Base-by-base conservation (phyloP, 2,113 vertebrate species). In the Misgurnus mizolepis region DNA sequence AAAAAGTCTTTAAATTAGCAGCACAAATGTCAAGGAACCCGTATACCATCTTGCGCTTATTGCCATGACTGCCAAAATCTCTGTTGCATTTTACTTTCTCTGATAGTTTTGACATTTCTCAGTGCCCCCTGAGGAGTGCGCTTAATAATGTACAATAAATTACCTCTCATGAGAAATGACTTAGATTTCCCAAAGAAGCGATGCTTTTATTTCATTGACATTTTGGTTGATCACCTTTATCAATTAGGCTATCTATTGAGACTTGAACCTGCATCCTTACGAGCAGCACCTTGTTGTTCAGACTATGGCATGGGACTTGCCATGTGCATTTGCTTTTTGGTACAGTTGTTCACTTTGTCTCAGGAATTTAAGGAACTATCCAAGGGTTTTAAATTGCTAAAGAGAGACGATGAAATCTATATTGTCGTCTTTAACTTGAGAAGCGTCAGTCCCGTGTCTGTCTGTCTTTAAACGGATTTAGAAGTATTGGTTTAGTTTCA, bases 91-190 rank as follows among this genome's bases (percentile, higher is more conserved):
- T 45, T 45, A 45, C 18, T 67, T 45, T 67, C 11, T 11, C 39
- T 43, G 17, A 58, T 41, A 39, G 15, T 12, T 71, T 56, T 58
- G 69, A 72, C 50, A 58, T 56, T 41, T 58, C 39, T 58, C 39
- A 18, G 39, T 56, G 53, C 69, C 50, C 18, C 69, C 39, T 41
- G 50, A 72, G 69, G 41, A 41, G 15, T 5, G 53, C 18, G 34
- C 17, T 50, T 41, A 4, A 58, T 72, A 27, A 41, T 72, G 69
- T 72, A 14, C 58, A 43, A 58, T 72, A 72, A 72, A 58, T 58
- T 18, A 39, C 53, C 8, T 72, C 15, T 58, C 69, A 41, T 58
- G 69, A 58, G 69, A n/a, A 55, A 58, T 6, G 50, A 11, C 55
- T 41, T 18, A 18, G n/a, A 72, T 72, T 72, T 72, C 56, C 53